Evolutionary conservation across 1,140 invertebrate genomes (phyloP), one percentile per base, ranked within the genome.

Genomic region (Aradophagus sp.): DNA sequence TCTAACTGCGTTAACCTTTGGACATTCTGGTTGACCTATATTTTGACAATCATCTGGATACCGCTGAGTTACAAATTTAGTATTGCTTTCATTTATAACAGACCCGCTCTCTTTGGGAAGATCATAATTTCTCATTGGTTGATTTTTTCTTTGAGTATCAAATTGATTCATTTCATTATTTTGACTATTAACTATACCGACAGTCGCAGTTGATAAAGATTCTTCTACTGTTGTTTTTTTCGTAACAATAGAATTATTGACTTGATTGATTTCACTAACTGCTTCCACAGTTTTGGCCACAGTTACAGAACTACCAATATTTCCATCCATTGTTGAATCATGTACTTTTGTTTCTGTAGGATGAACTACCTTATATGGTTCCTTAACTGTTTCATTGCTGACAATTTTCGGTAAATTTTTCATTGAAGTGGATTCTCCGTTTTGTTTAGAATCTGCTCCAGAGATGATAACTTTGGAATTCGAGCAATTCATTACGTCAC

Each of bases 361-460:
- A 10, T 80, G 79, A 3, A 84, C 75, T 5, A 86, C 78, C 56
- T 84, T 85, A 23, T 78, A 80, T 6, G 79, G 70, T 38, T 85
- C 83, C n/a, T 82, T 82, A 3, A 84, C 27, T 8, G 74, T 78
- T 44, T 86, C 83, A 6, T 41, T 78, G 8, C 71, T 81, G 8
- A 85, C 65, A 0, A 84, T 73, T 66, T 85, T 83, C 0, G 84
- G 82, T 20, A 85, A 59, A 1, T 39, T 27, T 58, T 85, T 86
- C 0, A 67, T 29, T 6, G 70, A 16, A 20, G 29, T 34, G 10
- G 61, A 41, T 26, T 50, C 56, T 26, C 10, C 16, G 13, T n/a
- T n/a, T n/a, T 35, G 0, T 27, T 70, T 59, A 0, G 45, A 12
- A 4, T 58, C 65, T 1, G 35, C 20, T 3, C 67, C 42, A 0